A percentile compares a stretch with the other conserved stretches of the same genome.
Evolutionary conservation across 2,888 invertebrate genomes (phyloP).

Genomic region (Pseudolycoriella hygida): DNA sequence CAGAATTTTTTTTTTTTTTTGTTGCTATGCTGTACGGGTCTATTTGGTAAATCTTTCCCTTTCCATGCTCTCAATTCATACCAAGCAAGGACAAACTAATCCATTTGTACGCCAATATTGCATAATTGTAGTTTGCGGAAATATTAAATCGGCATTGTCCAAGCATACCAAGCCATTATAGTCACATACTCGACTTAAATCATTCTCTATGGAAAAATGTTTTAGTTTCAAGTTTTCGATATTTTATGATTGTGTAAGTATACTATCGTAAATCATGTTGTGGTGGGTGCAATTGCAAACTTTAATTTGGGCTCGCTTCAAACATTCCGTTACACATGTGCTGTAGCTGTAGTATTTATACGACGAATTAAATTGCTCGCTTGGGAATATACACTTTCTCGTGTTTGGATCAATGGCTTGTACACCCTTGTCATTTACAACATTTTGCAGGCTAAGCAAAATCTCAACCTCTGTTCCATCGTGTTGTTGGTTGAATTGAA

Average conservation of each 20-base stretch:
- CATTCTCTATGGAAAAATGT: constrained; percentile 9
- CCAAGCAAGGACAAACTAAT: constrained; percentile 40
- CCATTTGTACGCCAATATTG: constrained; percentile 40
- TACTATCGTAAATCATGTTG: constrained; percentile 41
- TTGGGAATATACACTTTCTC: constrained; percentile 49
- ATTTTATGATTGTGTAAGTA: no score
- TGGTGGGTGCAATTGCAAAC: constrained; percentile 48
- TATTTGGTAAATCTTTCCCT: no score
- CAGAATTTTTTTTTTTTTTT: no score
- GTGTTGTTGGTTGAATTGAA: constrained; percentile 8
- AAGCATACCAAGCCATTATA: constrained; percentile 44
- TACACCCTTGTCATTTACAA: constrained; percentile 46
- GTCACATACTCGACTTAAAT: constrained; percentile 30
- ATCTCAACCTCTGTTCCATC: constrained; percentile 10
- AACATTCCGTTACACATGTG: constrained; percentile 49
- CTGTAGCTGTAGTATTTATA: constrained; percentile 53
- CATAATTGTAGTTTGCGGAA: constrained; percentile 28
- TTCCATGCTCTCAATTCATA: no score
- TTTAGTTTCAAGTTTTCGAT: no score
- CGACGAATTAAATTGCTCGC: constrained; percentile 39
- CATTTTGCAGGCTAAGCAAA: constrained; percentile 32
- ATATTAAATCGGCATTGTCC: constrained; percentile 32
- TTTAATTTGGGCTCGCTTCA: constrained; percentile 39
- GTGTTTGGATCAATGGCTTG: constrained; percentile 37
- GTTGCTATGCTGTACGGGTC: no score